phyloP scores from a whole-genome alignment of 2,113 vertebrate genomes.

The Speoplatyrhinus poulsoni region DNA sequence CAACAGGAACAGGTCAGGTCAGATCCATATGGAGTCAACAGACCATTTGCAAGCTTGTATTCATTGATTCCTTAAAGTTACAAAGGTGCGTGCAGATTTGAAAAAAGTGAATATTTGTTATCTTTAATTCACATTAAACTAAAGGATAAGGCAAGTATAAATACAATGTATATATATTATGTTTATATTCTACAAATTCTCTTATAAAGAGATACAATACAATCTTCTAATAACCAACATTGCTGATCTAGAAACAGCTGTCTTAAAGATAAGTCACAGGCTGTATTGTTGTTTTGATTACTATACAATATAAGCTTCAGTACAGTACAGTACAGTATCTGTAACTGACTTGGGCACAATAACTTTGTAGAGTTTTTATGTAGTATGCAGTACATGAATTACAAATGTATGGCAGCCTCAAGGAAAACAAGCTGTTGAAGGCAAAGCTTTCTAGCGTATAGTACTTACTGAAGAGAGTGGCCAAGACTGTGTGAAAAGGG shows the following conservation, averaged over 20 bases:
- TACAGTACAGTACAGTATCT: no score
- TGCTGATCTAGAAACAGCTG: background rate
- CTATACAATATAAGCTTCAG: no score
- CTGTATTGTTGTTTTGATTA: background rate
- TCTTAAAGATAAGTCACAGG: background rate
- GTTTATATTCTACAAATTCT: no score
- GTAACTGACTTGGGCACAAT: background rate
- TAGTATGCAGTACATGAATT: no score
- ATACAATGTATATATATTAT: no score
- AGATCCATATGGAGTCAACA: background rate
- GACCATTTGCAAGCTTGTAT: background rate
- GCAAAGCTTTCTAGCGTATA: background rate
- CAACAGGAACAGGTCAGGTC: slow-evolving; percentile 4
- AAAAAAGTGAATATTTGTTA: no score
- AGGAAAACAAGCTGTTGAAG: background rate
- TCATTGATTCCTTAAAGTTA: no score
- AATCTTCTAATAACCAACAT: background rate
- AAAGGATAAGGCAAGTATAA: no score
- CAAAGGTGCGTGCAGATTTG: no score
- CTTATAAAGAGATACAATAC: no score
- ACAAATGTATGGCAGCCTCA: background rate
- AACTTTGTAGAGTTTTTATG: background rate
- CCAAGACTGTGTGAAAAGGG: slow-evolving; percentile 72
- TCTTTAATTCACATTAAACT: no score
- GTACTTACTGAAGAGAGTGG: slow-evolving; percentile 86